A percentile compares a stretch with the other conserved stretches of the same genome.
phyloP scores from a whole-genome alignment of 2,113 vertebrate genomes.

The Ornithorhynchus anatinus region DNA sequence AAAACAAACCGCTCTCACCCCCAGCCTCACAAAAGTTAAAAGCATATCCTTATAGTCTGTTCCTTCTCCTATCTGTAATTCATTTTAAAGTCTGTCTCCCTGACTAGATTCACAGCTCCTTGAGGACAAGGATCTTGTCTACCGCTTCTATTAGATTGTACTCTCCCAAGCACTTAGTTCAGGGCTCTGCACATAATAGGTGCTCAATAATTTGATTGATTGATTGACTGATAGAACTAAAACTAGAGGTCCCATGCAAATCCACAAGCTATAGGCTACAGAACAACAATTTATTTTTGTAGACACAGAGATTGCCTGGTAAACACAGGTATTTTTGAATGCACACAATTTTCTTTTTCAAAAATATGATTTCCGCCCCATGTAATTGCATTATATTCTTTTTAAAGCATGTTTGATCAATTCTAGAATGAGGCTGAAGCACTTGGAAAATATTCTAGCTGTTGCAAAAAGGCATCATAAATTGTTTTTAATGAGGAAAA shows the following conservation, averaged over 20 bases:
- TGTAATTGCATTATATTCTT: conserved; percentile 1
- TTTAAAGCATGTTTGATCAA: not conserved
- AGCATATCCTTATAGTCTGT: no score
- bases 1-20: no score
- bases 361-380: conserved; percentile 4
- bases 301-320: conserved; percentile 20
- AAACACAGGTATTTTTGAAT: not conserved
- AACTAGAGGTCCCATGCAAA: not conserved
- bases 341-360: not conserved
- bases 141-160: no score
- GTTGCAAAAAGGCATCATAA: not conserved
- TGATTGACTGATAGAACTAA: not conserved
- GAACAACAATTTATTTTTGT: not conserved
- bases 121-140: no score
- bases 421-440: not conserved
- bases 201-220: no score
- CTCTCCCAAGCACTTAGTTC: no score
- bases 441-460: not conserved
- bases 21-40: no score
- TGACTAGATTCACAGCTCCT: no score
- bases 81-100: no score
- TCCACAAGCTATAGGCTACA: not conserved
- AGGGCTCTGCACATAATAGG: no score
- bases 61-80: no score
- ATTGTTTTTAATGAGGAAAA: not conserved